Percentiles rank a stretch among this genome's conserved stretches.
These are phyloP conservation scores for Agraylea sexmaculata DNA, from an alignment of 1,140 invertebrate genomes.

Conservation along the genomic window DNA sequence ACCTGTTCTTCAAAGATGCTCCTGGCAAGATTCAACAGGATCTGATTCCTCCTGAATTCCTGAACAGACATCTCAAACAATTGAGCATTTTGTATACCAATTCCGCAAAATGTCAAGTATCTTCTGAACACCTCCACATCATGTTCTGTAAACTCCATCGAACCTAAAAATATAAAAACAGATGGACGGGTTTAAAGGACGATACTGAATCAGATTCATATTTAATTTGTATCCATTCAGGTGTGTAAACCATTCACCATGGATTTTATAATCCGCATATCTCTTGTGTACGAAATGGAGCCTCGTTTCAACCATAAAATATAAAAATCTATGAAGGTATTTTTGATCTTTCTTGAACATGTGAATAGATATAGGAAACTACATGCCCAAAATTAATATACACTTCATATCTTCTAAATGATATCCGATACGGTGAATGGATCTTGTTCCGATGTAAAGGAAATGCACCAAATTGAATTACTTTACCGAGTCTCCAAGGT, in stretches of 20 bases:
- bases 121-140: constrained; percentile 80
- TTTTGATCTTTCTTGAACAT: no score
- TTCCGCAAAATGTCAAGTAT: constrained; percentile 93
- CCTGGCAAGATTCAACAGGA: constrained; percentile 72
- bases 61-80: constrained; percentile 88
- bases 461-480: no score
- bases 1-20: constrained; percentile 75
- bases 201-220: not conserved
- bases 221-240: not conserved
- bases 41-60: constrained; percentile 90
- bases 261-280: no score
- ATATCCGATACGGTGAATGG: no score
- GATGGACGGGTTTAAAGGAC: not conserved
- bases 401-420: no score
- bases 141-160: constrained; percentile 72
- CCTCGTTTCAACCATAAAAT: no score
- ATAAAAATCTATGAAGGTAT: no score
- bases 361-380: no score
- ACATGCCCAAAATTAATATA: no score
- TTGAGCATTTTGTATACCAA: constrained; percentile 94
- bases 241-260: not conserved
- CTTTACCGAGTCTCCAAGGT: no score
- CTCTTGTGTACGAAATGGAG: no score
- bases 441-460: no score
- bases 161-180: constrained; percentile 30